These are phyloP conservation scores for Leucozona laternaria DNA, from an alignment of 2,888 invertebrate species.

Conservation along the genomic window DNA sequence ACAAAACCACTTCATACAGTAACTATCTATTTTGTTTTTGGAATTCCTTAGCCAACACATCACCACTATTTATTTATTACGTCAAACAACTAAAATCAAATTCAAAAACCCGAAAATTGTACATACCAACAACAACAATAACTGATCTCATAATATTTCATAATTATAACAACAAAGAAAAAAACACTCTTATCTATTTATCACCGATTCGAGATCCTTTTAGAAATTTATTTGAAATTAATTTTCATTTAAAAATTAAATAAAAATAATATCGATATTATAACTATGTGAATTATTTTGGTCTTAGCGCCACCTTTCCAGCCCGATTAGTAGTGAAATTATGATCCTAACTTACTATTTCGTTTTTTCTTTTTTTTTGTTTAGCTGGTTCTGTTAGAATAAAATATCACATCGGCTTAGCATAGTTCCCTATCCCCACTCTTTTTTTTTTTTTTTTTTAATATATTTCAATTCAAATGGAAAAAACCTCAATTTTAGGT, in stretches of 20 bases:
- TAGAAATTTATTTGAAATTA: neutral
- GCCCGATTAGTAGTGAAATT: conserved; percentile 72
- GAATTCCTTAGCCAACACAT: conserved; percentile 42
- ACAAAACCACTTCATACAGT: neutral
- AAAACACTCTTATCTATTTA: neutral
- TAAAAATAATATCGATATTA: conserved; percentile 12
- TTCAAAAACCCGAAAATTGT: conserved; percentile 9
- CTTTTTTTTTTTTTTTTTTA: neutral
- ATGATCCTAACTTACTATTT: conserved; percentile 74
- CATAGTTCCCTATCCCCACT: conserved; percentile 72
- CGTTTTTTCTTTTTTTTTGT: conserved; percentile 37
- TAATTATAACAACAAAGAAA: no score
- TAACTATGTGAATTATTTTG: conserved; percentile 11
- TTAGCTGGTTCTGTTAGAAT: conserved; percentile 21
- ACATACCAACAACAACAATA: conserved; percentile 42
- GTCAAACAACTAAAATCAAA: conserved; percentile 27
- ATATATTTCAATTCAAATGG: conserved; percentile 48
- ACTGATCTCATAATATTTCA: conserved; percentile 13
- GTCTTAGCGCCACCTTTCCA: conserved; percentile 57
- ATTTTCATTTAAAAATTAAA: neutral
- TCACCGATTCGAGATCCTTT: neutral
- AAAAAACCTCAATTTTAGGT: conserved; percentile 65
- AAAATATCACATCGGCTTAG: conserved; percentile 63
- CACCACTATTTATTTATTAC: conserved; percentile 19
- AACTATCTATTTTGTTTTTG: neutral